Conservation (phyloP, 2,113 vertebrate genomes). For the Cygnus buccinator region DNA sequence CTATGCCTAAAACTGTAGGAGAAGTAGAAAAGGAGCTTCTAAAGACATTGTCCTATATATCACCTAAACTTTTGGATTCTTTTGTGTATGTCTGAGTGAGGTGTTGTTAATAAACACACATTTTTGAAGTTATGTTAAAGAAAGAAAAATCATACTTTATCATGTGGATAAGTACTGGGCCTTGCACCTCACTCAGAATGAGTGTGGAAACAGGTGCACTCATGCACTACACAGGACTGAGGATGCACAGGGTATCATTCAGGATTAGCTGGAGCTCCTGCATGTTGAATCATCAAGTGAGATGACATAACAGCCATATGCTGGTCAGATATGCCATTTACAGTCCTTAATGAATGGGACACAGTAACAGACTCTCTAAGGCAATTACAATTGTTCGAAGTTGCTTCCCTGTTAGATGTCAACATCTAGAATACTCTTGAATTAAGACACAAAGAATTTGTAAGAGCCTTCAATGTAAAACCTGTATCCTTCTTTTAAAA, state of each 20-base stretch:
- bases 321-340: not conserved
- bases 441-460: not conserved
- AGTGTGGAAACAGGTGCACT: not conserved
- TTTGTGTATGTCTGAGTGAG: not conserved
- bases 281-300: not conserved
- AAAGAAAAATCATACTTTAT: not conserved
- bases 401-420: not conserved
- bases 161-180: not conserved
- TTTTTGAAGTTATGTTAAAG: not conserved
- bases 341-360: not conserved
- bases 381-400: not conserved
- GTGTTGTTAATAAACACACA: not conserved
- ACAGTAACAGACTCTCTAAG: not conserved
- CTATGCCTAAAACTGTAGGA: not conserved
- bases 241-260: not conserved
- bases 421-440: not conserved
- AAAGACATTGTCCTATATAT: not conserved
- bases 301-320: fast-evolving
- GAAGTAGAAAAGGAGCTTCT: not conserved
- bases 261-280: not conserved
- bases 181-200: not conserved
- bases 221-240: not conserved
- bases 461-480: not conserved
- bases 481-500: not conserved
- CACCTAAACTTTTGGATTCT: not conserved